Conservation (phyloP, 2,888 invertebrate genomes). For the Emmelina monodactyla region DNA sequence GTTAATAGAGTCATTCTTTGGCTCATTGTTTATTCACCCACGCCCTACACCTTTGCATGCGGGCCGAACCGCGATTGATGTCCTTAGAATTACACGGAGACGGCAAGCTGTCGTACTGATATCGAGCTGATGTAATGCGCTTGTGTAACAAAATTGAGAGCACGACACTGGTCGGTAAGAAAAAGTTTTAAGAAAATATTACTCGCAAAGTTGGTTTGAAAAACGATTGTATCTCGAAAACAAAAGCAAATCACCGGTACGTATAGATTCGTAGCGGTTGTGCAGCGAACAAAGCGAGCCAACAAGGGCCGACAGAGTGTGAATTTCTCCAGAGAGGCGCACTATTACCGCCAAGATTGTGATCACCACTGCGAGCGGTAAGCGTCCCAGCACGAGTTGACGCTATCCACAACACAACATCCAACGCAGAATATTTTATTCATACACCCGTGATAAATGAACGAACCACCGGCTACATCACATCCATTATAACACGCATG, state of each 20-base stretch:
- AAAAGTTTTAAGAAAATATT: too few relatives aligned
- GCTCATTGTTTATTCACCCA: conserved; percentile 64
- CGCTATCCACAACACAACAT: conserved; percentile 45
- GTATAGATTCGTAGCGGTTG: conserved; percentile 8
- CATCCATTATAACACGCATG: conserved; percentile 58
- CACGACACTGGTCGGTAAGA: not conserved
- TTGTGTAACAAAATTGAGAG: not conserved
- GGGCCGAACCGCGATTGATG: conserved; percentile 44
- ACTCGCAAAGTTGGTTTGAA: too few relatives aligned
- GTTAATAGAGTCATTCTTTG: conserved; percentile 63
- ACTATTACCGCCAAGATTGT: conserved; percentile 43
- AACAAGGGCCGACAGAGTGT: conserved; percentile 23
- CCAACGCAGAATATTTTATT: conserved; percentile 53
- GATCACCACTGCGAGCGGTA: conserved; percentile 41
- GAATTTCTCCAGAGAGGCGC: conserved; percentile 42
- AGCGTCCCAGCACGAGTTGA: conserved; percentile 46
- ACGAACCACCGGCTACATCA: conserved; percentile 47
- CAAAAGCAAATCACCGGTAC: too few relatives aligned
- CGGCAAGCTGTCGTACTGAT: not conserved
- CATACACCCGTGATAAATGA: conserved; percentile 59
- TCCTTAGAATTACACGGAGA: conserved; percentile 23
- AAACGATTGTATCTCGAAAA: too few relatives aligned
- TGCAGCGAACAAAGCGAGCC: conserved; percentile 30
- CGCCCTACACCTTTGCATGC: conserved; percentile 57
- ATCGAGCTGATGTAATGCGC: not conserved